Conservation (phyloP, 1,140 invertebrate genomes). For the Asbolus verrucosus region DNA sequence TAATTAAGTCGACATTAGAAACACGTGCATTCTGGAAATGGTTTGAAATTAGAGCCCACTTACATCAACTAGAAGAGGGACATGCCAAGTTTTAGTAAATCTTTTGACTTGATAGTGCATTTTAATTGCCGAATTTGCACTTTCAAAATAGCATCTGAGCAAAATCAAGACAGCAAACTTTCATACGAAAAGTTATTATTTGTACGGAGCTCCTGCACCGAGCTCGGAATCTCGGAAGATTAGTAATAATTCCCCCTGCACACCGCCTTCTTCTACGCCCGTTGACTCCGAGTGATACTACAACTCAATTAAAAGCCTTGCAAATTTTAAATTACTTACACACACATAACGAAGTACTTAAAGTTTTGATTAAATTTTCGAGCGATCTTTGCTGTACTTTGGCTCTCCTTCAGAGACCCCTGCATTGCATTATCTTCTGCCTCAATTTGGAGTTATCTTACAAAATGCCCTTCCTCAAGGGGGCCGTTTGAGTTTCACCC, state of each 20-base stretch:
- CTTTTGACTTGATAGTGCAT: constrained; percentile 8
- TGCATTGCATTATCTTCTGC: constrained; percentile 22
- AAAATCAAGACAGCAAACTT: constrained; percentile 30
- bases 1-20: too few species aligned
- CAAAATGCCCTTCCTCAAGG: constrained; percentile 14
- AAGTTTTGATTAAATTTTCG: constrained; percentile 31
- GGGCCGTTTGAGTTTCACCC: constrained; percentile 14
- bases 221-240: constrained; percentile 19
- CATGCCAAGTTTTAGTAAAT: constrained; percentile 2
- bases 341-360: constrained; percentile 27
- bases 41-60: neutral
- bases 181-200: constrained; percentile 34
- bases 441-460: constrained; percentile 16
- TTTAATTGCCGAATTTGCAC: constrained; percentile 25
- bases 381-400: constrained; percentile 4
- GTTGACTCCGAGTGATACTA: constrained; percentile 15
- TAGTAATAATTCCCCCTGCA: constrained; percentile 27
- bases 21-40: too few species aligned
- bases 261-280: constrained; percentile 3
- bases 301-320: constrained; percentile 27
- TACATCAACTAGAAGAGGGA: neutral
- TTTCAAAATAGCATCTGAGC: constrained; percentile 13
- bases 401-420: constrained; percentile 7
- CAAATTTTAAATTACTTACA: constrained; percentile 38
- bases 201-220: neutral